Evolutionary conservation across 2,797 vertebrate genomes (phyloP), one percentile per base, ranked within the genome.

Genomic region (Falco concolor): DNA sequence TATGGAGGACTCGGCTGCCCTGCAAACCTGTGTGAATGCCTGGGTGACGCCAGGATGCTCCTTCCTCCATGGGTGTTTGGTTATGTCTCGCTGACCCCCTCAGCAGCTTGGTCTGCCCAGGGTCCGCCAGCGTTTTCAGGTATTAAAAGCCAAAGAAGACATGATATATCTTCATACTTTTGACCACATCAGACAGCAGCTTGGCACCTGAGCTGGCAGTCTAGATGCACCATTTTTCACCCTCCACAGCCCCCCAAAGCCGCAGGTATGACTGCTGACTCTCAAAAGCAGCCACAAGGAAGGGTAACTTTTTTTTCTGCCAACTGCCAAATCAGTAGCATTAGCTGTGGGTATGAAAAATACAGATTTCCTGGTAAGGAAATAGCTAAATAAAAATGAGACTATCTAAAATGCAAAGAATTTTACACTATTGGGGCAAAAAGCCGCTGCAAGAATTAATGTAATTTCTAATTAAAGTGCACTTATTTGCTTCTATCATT

Each of bases 21-120:
- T 70, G 91, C 59, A 87, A 93, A 91, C 73, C 84, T 59, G 80
- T 70, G 79, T 50, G 75, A 88, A 94, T 17, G 28, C 87, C 85
- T 75, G 24, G 9, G 0, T 34, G 68, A 72, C 1, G 17, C 69
- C 34, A 52, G 56, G 68, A 63, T 60, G 83, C 56, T 69, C 79
- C 69, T 94, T 74, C 72, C 47, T 68, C 67, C 65, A 32, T 20
- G 84, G 72, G 52, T 78, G 78, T 69, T 95, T 94, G 80, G 75
- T 92, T 57, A 77, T 25, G 47, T 81, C 92, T 84, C 1, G 0
- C 86, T 95, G 90, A 80, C 52, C 53, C 40, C 34, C 60, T 28
- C 44, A 15, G 54, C 1, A 11, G 61, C 53, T 75, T 69, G 56
- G 38, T 75, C 45, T 92, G 54, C 34, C 34, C 74, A 73, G 70